Base-by-base conservation (phyloP, 2,888 invertebrate species). In the Rhingia campestris region DNA sequence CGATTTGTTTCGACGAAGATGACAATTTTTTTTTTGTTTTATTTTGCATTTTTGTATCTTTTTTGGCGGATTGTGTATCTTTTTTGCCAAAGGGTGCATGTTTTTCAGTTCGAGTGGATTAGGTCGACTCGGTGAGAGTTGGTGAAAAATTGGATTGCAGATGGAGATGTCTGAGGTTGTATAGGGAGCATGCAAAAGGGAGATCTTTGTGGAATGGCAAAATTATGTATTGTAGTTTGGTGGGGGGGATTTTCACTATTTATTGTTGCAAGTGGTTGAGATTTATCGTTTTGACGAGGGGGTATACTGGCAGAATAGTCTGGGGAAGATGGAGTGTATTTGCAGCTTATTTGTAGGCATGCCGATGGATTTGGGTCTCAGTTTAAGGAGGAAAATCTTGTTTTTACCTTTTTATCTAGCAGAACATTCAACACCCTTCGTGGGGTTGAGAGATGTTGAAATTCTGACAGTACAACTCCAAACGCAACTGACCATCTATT, bases 1-100 rank as follows among this genome's bases (percentile, higher is more conserved):
- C 47, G 35, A 80, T 80, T 80, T 80, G 73, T 80, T 73, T 41
- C 49, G 10, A 41, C 56, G 47, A 22, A 67, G 53, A 74, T 74
- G 80, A 53, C 72, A 66, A n/a, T n/a, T 35, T 59, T 37, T 39
- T 53, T 76, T 58, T 2, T 32, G 6, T 6, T 73, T 51, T 22
- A 4, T 3, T 14, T 32, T 12, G 5, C n/a, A 4, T 9, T 33
- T 32, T 12, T 32, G 5, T 35, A 22, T 22, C 22, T 22, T 22
- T 22, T 22, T 22, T 0, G 39, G 9, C 32, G 45, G 45, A 43
- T 59, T 45, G 6, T 59, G 41, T 35, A 35, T 76, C 39, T 69
- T 76, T 69, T 56, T 39, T 56, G 54, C 54, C 41, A 41, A 76
- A 59, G 54, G 69, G 69, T 54, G 22, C 47, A 54, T 61, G 51